Base-by-base conservation (phyloP, 1,140 invertebrate species). In the Caenorhabditis brenneri region DNA sequence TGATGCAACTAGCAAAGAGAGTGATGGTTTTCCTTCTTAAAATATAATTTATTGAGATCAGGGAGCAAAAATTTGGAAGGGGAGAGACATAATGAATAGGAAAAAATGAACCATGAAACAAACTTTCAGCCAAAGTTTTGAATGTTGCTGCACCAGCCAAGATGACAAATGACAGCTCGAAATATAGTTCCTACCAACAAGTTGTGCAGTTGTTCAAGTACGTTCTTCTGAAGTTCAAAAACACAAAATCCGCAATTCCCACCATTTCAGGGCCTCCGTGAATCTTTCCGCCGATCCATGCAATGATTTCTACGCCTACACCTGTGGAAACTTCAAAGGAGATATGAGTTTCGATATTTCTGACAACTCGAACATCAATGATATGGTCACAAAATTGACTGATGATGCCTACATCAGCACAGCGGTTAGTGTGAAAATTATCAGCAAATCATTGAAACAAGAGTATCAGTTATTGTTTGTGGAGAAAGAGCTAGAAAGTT, bases 241-340 rank as follows among this genome's bases (percentile, higher is more conserved):
- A 33, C 19, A 58, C 22, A n/a, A n/a, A 29, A 74, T 10, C 31
- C 12, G 31, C 2, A 74, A 31, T 39, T 6, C 7, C 12, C 9
- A 24, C 10, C 0, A 39, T 86, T 74, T 58, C 80, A 60, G 81
- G n/a, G 22, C 82, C 10, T 83, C 95, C 27, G 94, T 98, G 91
- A 95, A 98, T 90, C 90, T 91, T 0, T 92, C 91, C 0, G 93
- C 94, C 2, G 93, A 97, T 91, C 96, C 97, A 0, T 99, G 97
- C 91, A 93, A 96, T 10, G 96, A 99, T 91, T 99, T 98, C 92
- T 99, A 97, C 91, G 93, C 95, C 80, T 98, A 95, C 91, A 93
- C 96, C 0, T 98, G 97, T 89, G 96, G 96, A 22, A 95, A 95
- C 0, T 97, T 96, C 96, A 94, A 96, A 29, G 94, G 94, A 88